These are phyloP conservation scores for Iguana delicatissima DNA, from an alignment of 2,797 vertebrate species.

Conservation along the genomic window DNA sequence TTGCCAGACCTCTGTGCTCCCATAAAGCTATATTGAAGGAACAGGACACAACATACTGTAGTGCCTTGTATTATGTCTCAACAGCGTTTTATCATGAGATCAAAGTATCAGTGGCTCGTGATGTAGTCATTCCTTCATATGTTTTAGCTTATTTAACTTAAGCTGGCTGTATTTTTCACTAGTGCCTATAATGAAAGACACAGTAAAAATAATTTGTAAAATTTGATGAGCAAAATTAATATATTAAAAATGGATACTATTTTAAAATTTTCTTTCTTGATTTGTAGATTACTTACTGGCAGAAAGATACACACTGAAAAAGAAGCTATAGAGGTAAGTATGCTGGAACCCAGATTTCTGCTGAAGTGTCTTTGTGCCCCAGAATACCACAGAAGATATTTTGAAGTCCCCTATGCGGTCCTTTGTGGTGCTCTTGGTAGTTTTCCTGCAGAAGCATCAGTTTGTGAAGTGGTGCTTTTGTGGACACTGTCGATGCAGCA, in stretches of 20 bases:
- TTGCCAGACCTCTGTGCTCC: not conserved
- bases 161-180: not conserved
- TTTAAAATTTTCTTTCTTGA: conserved; percentile 29
- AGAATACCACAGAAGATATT: not conserved
- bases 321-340: conserved; percentile 90
- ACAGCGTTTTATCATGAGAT: not conserved
- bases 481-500: not conserved
- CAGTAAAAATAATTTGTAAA: conserved; percentile 6
- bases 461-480: not conserved
- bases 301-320: conserved; percentile 94
- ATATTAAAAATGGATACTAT: not conserved
- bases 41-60: not conserved
- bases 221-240: conserved; percentile 21
- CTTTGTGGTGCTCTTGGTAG: not conserved
- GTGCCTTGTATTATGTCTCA: not conserved
- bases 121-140: not conserved
- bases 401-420: not conserved
- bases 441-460: not conserved
- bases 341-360: not conserved
- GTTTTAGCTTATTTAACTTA: not conserved
- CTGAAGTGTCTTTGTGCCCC: not conserved
- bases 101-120: not conserved
- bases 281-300: conserved; percentile 90
- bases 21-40: not conserved
- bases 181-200: not conserved